Evolutionary conservation across 1,140 invertebrate species (phyloP).

Genomic region (Globodera ellingtonae): DNA sequence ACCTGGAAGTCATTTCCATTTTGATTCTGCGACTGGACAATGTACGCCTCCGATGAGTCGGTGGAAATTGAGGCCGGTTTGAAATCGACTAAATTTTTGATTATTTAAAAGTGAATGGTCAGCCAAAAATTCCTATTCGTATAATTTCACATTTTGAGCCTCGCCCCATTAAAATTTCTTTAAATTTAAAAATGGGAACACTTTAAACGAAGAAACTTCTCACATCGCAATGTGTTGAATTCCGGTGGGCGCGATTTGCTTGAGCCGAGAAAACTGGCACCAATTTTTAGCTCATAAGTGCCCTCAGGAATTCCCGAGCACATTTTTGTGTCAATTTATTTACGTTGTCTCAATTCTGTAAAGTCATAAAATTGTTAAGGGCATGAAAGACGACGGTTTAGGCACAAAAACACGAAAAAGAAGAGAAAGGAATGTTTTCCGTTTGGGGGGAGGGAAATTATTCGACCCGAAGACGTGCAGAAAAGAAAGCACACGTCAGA

Average conservation of each 20-base stretch:
- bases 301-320: conserved; percentile 23
- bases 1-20: conserved; percentile 23
- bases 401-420: too few relatives aligned
- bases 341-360: too few relatives aligned
- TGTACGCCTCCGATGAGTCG: conserved; percentile 15
- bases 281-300: conserved; percentile 31
- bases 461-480: too few relatives aligned
- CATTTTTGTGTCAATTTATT: neutral
- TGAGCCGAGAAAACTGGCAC: conserved; percentile 10
- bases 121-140: neutral
- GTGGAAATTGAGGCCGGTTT: conserved; percentile 27
- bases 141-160: neutral
- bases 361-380: too few relatives aligned
- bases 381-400: too few relatives aligned
- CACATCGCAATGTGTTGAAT: conserved; percentile 30
- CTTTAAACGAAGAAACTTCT: neutral
- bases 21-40: conserved; percentile 2
- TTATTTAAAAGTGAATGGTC: neutral
- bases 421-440: too few relatives aligned
- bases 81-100: conserved; percentile 19
- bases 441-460: too few relatives aligned
- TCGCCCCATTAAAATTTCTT: neutral
- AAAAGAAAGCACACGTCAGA: too few relatives aligned
- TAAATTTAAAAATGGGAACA: too few relatives aligned
- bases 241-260: conserved; percentile 18